Base-by-base conservation (phyloP, 2,113 vertebrate genomes). In the Percopsis transmontana region DNA sequence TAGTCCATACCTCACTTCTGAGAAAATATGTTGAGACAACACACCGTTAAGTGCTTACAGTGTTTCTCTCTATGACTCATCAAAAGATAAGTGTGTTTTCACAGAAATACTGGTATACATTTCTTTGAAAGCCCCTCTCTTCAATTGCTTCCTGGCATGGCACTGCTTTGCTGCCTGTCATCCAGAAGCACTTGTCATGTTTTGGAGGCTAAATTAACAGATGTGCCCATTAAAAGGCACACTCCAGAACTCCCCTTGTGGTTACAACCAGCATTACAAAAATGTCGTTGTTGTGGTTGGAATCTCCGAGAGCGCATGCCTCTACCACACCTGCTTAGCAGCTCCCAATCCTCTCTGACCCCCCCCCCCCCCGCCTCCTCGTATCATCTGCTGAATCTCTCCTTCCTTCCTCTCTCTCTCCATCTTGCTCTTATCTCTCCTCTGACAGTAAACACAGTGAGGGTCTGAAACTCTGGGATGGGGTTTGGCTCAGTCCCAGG, bases 401-500 rank as follows among this genome's bases (percentile, higher is more conserved):
- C 39, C 7, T 57, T 2, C 8, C 24, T 42, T 45, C 8, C 1
- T 40, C 55, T 62, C 70, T 78, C 57, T 23, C 41, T 42, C 14
- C 13, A 11, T 16, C 33, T 38, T 13, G 12, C 21, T 44, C 68
- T 79, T 70, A 73, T 80, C 70, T 69, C 66, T 33, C 23, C 24
- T 41, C 7, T 27, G 20, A 13, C n/a, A 48, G 1, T 62, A 58
- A 82, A 76, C 66, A 58, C 56, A 3, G 52, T 62, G 10, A 53
- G 1, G 45, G 55, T 76, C 62, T 60, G 42, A 27, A 57, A 71
- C 62, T 53, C 64, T 68, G 44, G 59, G 47, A 23, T 44, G 20
- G 20, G 42, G 27, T 55, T 65, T 83, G 81, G 85, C 76, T 58
- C 21, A 1, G 62, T 62, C 76, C 78, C 85, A 86, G 80, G 79